Conservation (phyloP, 1,140 invertebrate species). For the Telenomus remus region DNA sequence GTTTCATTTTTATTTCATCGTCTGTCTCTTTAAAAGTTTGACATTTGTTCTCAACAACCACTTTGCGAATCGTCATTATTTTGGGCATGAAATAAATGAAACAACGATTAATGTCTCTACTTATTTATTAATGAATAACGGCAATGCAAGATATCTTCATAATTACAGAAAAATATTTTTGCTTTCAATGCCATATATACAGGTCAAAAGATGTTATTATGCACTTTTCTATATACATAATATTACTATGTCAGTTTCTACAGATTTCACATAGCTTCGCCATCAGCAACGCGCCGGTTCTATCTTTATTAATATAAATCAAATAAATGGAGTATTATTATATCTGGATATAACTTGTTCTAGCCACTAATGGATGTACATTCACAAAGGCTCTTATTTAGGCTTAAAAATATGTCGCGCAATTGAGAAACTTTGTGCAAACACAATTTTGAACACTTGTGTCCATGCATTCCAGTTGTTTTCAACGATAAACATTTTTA, state of each 20-base stretch:
- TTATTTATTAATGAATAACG: slow-evolving; percentile 54
- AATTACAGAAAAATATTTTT: slow-evolving; percentile 56
- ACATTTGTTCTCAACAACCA: too few relatives aligned
- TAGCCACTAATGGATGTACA: slow-evolving; percentile 25
- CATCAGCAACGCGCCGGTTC: slow-evolving; percentile 15
- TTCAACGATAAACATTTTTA: too few relatives aligned
- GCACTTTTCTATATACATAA: slow-evolving; percentile 34
- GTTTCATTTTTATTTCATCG: too few relatives aligned
- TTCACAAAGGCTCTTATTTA: slow-evolving; percentile 30
- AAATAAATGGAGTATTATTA: slow-evolving; percentile 36
- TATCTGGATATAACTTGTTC: background rate
- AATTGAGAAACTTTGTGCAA: background rate
- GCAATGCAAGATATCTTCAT: slow-evolving; percentile 52
- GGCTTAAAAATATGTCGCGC: slow-evolving; percentile 28
- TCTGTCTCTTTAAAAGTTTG: slow-evolving; percentile 29
- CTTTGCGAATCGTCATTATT: too few relatives aligned
- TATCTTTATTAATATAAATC: slow-evolving; percentile 11
- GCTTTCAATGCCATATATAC: slow-evolving; percentile 50
- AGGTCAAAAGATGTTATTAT: slow-evolving; percentile 28
- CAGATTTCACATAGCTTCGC: slow-evolving; percentile 27
- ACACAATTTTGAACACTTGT: too few relatives aligned
- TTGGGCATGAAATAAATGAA: background rate
- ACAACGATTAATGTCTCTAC: slow-evolving; percentile 15
- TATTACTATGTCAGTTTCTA: slow-evolving; percentile 41
- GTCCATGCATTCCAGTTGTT: too few relatives aligned